These are phyloP conservation scores for Phengaris arion DNA, from an alignment of 2,888 invertebrate genomes.

Conservation along the genomic window DNA sequence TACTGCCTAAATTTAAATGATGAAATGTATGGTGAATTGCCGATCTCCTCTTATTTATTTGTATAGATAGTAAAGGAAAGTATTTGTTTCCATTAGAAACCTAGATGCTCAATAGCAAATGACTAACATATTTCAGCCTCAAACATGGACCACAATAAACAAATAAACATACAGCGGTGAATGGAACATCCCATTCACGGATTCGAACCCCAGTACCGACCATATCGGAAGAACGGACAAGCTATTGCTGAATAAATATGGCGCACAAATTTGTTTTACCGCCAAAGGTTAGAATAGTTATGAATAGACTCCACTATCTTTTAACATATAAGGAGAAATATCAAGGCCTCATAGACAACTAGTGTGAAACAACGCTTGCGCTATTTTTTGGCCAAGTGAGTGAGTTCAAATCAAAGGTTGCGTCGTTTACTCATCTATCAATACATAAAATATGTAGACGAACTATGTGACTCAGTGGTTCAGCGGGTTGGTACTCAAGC, in stretches of 20 bases:
- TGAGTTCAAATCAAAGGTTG: no score
- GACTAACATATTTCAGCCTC: slow-evolving; percentile 7
- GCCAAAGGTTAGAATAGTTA: slow-evolving; percentile 18
- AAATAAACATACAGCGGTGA: slow-evolving; percentile 35
- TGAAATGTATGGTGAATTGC: no score
- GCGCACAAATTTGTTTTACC: slow-evolving; percentile 17
- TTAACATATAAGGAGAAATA: neutral
- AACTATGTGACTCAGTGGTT: no score
- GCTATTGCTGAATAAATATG: slow-evolving; percentile 30
- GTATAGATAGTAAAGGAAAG: neutral
- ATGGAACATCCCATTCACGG: slow-evolving; percentile 41
- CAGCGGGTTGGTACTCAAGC: no score
- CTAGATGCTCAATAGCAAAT: neutral
- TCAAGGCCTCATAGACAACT: neutral
- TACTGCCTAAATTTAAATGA: no score
- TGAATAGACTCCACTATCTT: neutral
- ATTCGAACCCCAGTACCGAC: slow-evolving; percentile 40
- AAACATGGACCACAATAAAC: slow-evolving; percentile 24
- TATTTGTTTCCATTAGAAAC: neutral
- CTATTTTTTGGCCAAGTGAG: no score
- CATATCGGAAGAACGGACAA: slow-evolving; percentile 33
- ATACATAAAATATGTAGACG: no score
- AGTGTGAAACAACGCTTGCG: neutral
- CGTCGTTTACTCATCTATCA: no score
- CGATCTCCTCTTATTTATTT: no score